phyloP scores from a whole-genome alignment of 2,888 invertebrate species.

The Caenorhabditis sulstoni region DNA sequence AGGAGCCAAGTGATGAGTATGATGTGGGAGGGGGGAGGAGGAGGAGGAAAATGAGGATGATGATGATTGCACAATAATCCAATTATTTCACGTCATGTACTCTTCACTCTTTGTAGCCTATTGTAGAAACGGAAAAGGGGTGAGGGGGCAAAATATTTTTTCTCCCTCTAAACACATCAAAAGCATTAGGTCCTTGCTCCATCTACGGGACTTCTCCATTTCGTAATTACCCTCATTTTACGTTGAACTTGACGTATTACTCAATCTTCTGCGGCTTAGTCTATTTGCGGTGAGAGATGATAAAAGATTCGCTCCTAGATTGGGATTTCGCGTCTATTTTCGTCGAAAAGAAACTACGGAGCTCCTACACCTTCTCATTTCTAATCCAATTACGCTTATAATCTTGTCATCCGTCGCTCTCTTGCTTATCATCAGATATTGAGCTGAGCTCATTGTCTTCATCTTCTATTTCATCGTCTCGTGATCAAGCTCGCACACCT shows the following conservation, averaged over 20 bases:
- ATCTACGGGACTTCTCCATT: background rate
- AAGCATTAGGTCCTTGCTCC: constrained; percentile 8
- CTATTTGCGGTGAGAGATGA: too few species aligned
- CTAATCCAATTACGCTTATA: constrained; percentile 36
- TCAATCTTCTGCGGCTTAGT: background rate
- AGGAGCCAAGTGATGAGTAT: constrained; percentile 2
- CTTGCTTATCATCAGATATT: background rate
- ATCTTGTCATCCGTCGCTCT: constrained; percentile 19
- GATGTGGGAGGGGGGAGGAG: constrained; percentile 5
- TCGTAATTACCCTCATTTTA: constrained; percentile 20
- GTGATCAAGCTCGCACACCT: too few species aligned
- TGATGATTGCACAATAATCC: constrained; percentile 39
- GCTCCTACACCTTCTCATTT: background rate
- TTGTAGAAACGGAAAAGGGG: background rate
- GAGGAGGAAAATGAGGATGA: constrained; percentile 12
- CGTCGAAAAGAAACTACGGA: background rate
- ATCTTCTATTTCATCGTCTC: too few species aligned
- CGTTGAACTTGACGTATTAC: constrained; percentile 15
- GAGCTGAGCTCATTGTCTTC: background rate
- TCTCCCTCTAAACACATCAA: background rate
- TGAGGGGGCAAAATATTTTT: background rate
- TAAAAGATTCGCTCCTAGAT: too few species aligned
- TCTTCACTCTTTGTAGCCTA: constrained; percentile 1
- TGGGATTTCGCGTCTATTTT: constrained; percentile 6
- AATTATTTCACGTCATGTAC: constrained; percentile 55